These are phyloP conservation scores for Lamellibrachia satsuma DNA, from an alignment of 2,888 invertebrate genomes.

Conservation along the genomic window DNA sequence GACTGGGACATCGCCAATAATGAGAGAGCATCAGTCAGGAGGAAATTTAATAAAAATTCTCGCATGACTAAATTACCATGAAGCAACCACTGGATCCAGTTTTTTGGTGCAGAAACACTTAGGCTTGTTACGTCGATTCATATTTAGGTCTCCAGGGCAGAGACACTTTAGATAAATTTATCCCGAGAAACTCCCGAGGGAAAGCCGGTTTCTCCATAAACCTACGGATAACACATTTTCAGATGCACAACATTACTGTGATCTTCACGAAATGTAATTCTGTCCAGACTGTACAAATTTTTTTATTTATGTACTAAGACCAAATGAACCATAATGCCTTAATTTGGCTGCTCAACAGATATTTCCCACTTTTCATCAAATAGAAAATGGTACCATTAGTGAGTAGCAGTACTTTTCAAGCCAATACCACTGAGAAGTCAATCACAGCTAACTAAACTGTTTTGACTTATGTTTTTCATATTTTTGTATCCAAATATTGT, in stretches of 20 bases:
- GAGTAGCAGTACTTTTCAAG: neutral
- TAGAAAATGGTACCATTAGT: neutral
- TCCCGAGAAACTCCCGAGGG: neutral
- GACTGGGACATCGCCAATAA: neutral
- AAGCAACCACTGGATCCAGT: neutral
- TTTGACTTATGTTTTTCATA: too few relatives aligned
- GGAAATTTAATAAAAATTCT: slow-evolving; percentile 13
- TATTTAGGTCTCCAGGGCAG: neutral
- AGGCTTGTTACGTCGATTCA: neutral
- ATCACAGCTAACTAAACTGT: too few relatives aligned
- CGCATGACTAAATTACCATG: neutral
- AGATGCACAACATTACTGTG: neutral
- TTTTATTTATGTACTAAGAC: neutral
- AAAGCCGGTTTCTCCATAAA: neutral
- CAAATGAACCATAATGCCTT: neutral
- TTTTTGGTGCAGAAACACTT: neutral
- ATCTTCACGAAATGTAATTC: neutral
- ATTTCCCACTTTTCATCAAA: neutral
- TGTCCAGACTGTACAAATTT: neutral
- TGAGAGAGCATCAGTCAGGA: neutral
- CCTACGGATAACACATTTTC: neutral
- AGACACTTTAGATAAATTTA: neutral
- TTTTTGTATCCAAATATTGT: too few relatives aligned
- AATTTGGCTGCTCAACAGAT: neutral
- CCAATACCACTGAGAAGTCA: neutral